Percentiles rank a stretch among this genome's conserved stretches.
phyloP scores from a whole-genome alignment of 2,888 invertebrate species.

The Podabrus alpinus region DNA sequence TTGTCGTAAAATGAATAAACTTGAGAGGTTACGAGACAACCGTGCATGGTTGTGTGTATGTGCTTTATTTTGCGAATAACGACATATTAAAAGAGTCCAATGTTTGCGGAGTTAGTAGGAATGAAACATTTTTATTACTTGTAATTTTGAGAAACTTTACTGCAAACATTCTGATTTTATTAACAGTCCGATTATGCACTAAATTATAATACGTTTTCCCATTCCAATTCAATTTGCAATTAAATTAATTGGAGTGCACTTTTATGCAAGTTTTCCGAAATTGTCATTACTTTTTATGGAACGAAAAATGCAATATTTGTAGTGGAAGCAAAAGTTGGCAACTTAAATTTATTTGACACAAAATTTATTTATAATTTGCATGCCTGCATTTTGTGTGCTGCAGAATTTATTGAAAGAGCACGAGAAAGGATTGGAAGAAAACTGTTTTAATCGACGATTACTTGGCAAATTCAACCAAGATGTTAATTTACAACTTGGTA shows the following conservation, averaged over 20 bases:
- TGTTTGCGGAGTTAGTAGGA: background rate
- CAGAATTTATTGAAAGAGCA: background rate
- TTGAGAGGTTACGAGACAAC: constrained; percentile 6
- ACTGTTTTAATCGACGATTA: background rate
- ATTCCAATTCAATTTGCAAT: background rate
- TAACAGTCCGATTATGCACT: background rate
- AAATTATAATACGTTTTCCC: background rate
- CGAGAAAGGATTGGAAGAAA: background rate
- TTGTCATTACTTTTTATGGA: background rate
- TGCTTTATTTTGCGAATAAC: constrained; percentile 11
- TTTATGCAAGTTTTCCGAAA: background rate
- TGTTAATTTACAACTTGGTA: background rate
- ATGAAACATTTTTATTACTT: background rate
- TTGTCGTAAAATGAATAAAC: constrained; percentile 17
- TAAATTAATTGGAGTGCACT: background rate
- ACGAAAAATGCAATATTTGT: background rate
- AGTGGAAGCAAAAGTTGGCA: background rate
- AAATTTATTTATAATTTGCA: background rate
- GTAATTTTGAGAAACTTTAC: background rate
- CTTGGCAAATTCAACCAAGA: background rate
- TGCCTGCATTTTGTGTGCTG: background rate
- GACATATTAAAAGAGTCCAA: constrained; percentile 7
- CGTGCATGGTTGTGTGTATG: constrained; percentile 1
- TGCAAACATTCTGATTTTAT: background rate
- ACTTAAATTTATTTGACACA: background rate